Evolutionary conservation across 2,888 invertebrate genomes (phyloP), one percentile per base, ranked within the genome.

Genomic region (Thyatira batis): DNA sequence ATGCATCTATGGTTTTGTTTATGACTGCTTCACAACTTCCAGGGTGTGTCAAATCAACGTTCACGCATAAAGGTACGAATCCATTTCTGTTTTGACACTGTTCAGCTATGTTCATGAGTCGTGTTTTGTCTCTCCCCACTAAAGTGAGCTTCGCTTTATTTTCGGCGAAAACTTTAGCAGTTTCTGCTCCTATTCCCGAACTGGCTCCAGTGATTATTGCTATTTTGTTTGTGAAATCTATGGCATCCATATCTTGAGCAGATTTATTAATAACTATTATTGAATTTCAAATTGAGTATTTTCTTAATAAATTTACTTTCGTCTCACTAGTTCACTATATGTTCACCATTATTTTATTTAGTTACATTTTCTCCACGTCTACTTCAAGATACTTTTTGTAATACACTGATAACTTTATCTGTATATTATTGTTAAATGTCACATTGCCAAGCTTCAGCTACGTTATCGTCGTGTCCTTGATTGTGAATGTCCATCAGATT

Each of bases 201-300:
- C 84, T 84, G 0, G 83, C 82, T 0, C 84, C 83, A 4, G 84
- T 84, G 48, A 84, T 65, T 13, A 84, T 82, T 6, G 77, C 79
- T 1, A 82, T 80, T 74, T 84, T 84, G 9, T 72, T 71, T 39
- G 51, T 62, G 20, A 83, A 76, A 48, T 79, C 63, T 20, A 84
- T 66, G 45, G 59, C 59, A 8, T 78, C 71, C 80, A 79, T 54
- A 28, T n/a, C n/a, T n/a, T n/a, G n/a, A n/a, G n/a, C n/a, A n/a
- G 10, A 11, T 44, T 48, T 20, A n/a, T 43, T 43, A 43, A 46
- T 23, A 4, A 6, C 23, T 23, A 4, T 3, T 23, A 23, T 23
- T 6, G 23, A 23, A 4, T 4, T 23, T 23, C 23, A 23, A 23
- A 23, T 23, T 23, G 23, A 4, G 3, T 23, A 6, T 23, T 23